These are phyloP conservation scores for Odobenus rosmarus DNA, from an alignment of 2,113 vertebrate species.

Conservation along the genomic window DNA sequence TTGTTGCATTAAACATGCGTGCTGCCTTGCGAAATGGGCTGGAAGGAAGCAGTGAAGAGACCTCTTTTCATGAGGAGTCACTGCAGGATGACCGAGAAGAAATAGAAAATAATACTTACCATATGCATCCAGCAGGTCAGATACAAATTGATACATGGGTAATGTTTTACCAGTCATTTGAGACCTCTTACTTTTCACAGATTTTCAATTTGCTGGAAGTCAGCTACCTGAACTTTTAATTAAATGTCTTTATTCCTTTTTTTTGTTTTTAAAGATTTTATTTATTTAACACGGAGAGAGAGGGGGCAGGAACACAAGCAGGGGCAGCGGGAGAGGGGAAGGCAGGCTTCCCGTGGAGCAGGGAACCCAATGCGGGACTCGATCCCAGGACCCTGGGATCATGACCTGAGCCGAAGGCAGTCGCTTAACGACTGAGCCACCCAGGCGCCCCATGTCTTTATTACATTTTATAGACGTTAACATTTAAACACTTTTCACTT, in stretches of 20 bases:
- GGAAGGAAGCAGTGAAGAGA: constrained; percentile 93
- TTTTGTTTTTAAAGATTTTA: not conserved
- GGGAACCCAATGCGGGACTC: no score
- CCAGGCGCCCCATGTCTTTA: not conserved
- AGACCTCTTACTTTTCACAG: not conserved
- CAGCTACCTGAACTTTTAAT: not conserved
- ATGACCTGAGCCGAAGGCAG: no score
- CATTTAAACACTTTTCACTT: not conserved
- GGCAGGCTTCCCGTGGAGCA: no score
- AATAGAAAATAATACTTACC: constrained; percentile 80
- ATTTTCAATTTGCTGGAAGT: not conserved
- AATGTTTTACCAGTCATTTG: not conserved
- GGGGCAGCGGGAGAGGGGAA: no score
- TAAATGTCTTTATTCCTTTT: constrained; percentile 5
- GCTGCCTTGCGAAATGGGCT: constrained; percentile 87
- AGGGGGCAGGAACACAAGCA: no score
- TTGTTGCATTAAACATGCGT: constrained; percentile 92
- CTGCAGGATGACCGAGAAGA: constrained; percentile 92
- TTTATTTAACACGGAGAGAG: no score
- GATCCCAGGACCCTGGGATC: no score
- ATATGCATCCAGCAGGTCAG: constrained; percentile 93
- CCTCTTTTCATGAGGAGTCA: constrained; percentile 93
- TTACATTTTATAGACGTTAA: not conserved
- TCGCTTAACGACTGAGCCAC: no score
- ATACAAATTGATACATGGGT: not conserved